Base-by-base conservation (phyloP, 2,113 vertebrate species). In the Oplegnathus fasciatus region DNA sequence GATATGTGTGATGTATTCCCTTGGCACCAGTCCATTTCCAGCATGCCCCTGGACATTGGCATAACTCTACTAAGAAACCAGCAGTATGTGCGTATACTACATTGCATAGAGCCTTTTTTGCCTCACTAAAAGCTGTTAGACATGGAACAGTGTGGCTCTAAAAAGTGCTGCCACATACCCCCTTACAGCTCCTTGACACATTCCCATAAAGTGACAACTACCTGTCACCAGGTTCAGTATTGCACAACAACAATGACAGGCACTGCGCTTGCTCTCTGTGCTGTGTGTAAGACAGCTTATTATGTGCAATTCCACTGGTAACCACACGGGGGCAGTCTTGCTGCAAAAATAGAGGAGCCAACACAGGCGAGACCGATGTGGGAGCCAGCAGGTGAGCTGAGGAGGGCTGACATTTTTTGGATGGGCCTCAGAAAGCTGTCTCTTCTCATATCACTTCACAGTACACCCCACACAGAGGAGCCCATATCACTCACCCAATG, bases 261-360 rank as follows among this genome's bases (percentile, higher is more conserved):
- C 48, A 50, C 28, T 30, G 50, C n/a, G 14, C 52, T 58, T 1
- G 5, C 69, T 34, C 10, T 37, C 7, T 44, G 22, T 4, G 28
- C 48, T 34, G n/a, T 42, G 40, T 28, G 15, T 20, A 2, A 14
- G 15, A 26, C 15, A 1, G 40, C 0, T 40, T 6, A 15, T 2
- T 58, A 3, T 32, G 0, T 85, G 84, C 52, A 81, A 3, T 89
- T 61, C 75, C 9, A 4, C 13, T 11, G 2, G 1, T 2, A 24
- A 44, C 92, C 95, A 94, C 92, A 52, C 3, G 93, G 69, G 88
- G 94, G n/a, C 95, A 94, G 85, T 89, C 55, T 94, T 90, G 86
- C 28, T 78, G 20, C 77, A 91, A 2, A 79, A 85, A 88, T 34
- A 17, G 20, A 54, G 32, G 11, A 6, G 11, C 32, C 5, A 8